Percentiles rank a stretch among this genome's conserved stretches.
Evolutionary conservation across 1,140 invertebrate genomes (phyloP).

Genomic region (Neoseiulus cucumeris): DNA sequence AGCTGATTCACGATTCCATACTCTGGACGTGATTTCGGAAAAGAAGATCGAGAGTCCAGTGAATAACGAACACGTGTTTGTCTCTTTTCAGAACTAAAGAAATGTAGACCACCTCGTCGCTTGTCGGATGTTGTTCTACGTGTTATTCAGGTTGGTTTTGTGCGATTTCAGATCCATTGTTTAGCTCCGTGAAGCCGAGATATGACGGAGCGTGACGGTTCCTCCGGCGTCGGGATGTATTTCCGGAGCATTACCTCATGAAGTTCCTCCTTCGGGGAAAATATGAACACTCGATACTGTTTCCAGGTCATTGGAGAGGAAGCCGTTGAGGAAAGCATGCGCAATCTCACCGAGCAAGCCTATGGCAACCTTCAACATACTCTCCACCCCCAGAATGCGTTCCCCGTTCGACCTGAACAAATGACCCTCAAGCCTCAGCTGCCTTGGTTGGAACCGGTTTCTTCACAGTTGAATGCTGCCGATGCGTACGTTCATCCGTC

Average conservation of each 20-base stretch:
- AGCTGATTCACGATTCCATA: too few relatives aligned
- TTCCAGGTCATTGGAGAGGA: not conserved
- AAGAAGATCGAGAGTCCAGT: too few relatives aligned
- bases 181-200: not conserved
- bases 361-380: not conserved
- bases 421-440: not conserved
- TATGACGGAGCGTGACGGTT: not conserved
- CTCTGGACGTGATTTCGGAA: too few relatives aligned
- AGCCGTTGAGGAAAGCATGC: constrained; percentile 7
- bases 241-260: too few relatives aligned
- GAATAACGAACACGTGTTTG: too few relatives aligned
- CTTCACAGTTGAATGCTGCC: not conserved
- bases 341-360: constrained; percentile 2
- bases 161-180: not conserved
- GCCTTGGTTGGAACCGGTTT: not conserved
- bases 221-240: not conserved
- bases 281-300: not conserved
- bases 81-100: not conserved
- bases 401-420: not conserved
- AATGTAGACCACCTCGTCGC: not conserved
- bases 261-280: not conserved
- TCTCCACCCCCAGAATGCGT: not conserved
- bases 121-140: constrained; percentile 1
- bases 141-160: not conserved
- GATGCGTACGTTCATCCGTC: not conserved